Base-by-base conservation (phyloP, 2,888 invertebrate genomes). In the Exephanes ischioxanthus region DNA sequence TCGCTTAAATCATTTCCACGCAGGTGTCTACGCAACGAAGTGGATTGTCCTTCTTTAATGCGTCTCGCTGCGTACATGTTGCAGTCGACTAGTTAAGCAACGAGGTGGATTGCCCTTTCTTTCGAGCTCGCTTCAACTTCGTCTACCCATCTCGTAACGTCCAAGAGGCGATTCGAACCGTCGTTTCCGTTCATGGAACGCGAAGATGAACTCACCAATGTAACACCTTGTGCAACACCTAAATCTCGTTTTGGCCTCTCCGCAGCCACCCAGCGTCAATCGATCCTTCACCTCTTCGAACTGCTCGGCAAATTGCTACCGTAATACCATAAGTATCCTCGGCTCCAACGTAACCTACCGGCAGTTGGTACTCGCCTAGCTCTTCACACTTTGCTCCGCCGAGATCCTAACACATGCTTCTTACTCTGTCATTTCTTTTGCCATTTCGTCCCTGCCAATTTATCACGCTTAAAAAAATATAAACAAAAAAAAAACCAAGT, bases 191-290 rank as follows among this genome's bases (percentile, higher is more conserved):
- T 58, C 22, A 26, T 48, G 58, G 58, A 58, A 58, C 26, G 58
- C 58, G 58, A 58, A 58, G 58, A 58, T 14, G 58, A 58, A 58
- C 58, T 58, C 58, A 26, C 58, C 22, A 58, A 11, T 58, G 26
- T 11, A 58, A 58, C 58, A 26, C 26, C 26, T 58, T 58, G 58
- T 58, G 58, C 58, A 58, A 58, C 26, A 58, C 58, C 58, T 58
- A 58, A 58, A 22, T 58, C 58, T 26, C 58, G 22, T 58, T 58
- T 58, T 58, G 58, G 58, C 58, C 58, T 58, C 26, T 58, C 4
- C 16, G 45, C 45, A 16, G 26, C 14, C 26, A 26, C 58, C 14
- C 58, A 1, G 26, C 58, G 58, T 58, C 58, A 58, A 58, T 58
- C 58, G 58, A 58, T 58, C 26, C 58, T 26, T 58, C 58, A 26